phyloP scores from a whole-genome alignment of 2,797 vertebrate genomes.

The Myotis vivesi region DNA sequence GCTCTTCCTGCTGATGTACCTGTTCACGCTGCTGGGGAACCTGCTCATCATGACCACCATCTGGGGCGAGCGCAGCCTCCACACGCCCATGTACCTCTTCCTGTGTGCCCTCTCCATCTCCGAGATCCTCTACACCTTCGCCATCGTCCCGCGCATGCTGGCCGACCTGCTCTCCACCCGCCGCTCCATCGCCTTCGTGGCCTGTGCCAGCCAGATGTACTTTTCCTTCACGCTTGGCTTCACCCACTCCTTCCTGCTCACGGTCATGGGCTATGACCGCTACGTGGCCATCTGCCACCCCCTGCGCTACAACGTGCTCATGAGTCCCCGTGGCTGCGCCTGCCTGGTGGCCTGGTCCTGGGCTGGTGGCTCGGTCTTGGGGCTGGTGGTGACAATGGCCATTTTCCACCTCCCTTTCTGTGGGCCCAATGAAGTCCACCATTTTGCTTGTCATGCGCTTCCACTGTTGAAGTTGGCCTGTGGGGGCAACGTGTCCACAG shows the following conservation, averaged over 20 bases:
- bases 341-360: conserved; percentile 61
- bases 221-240: conserved; percentile 34
- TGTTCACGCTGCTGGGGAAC: conserved; percentile 61
- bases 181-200: not conserved
- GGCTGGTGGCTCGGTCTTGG: conserved; percentile 44
- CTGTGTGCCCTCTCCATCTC: conserved; percentile 61
- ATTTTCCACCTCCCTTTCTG: conserved; percentile 61
- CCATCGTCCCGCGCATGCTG: conserved; percentile 9
- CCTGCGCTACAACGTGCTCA: not conserved
- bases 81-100: conserved; percentile 61
- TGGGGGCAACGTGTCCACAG: not conserved
- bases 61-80: not conserved
- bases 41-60: conserved; percentile 63
- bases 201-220: conserved; percentile 54
- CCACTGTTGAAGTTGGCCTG: conserved; percentile 55
- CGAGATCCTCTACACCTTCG: conserved; percentile 45
- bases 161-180: not conserved
- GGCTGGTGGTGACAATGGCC: conserved; percentile 10
- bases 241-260: conserved; percentile 59
- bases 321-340: not conserved
- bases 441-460: conserved; percentile 61
- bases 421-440: conserved; percentile 8
- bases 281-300: conserved; percentile 57
- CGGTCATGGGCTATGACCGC: not conserved
- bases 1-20: conserved; percentile 60